Evolutionary conservation across 2,888 invertebrate species (phyloP), one percentile per base, ranked within the genome.

Genomic region (Campopleginae sp.): DNA sequence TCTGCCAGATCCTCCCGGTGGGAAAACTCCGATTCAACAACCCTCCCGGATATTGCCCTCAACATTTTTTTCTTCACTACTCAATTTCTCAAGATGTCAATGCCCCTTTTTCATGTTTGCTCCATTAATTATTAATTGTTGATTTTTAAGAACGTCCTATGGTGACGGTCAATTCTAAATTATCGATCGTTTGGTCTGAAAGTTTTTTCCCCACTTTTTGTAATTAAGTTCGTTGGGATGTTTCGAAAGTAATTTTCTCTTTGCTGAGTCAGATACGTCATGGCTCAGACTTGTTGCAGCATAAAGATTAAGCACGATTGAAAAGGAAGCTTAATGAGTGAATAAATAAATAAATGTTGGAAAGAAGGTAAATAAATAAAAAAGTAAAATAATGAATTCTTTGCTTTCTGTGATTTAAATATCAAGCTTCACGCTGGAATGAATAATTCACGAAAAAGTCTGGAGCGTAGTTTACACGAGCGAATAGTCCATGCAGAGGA

Each of bases 391-490:
- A 66, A 68, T 68, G 27, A 31, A 63, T 19, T 33, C 58, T 75
- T 31, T 54, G 17, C 44, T 14, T 68, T 58, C n/a, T 54, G 48
- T 38, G 54, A 61, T 76, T 75, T 76, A 81, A 81, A 76, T 76
- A 68, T 75, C 75, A 46, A 75, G 68, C 68, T 58, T 68, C 23
- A 38, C 46, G 23, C 23, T 61, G 71, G 27, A 76, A 76, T 75
- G 68, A 81, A 75, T 70, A 61, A 81, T 81, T 81, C 75, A 61
- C 75, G 81, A 66, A 66, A 72, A 75, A 80, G 74, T 74, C 66
- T 66, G 19, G 74, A 58, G 38, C 63, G 38, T 27, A 80, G 44
- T 65, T 74, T 65, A 46, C 66, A 74, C 38, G 74, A 74, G 58
- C 78, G 78, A 78, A 78, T 78, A 46, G 54, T 78, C 68, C 54